Conservation (phyloP, 2,888 invertebrate species). For the Rosalia funebris region DNA sequence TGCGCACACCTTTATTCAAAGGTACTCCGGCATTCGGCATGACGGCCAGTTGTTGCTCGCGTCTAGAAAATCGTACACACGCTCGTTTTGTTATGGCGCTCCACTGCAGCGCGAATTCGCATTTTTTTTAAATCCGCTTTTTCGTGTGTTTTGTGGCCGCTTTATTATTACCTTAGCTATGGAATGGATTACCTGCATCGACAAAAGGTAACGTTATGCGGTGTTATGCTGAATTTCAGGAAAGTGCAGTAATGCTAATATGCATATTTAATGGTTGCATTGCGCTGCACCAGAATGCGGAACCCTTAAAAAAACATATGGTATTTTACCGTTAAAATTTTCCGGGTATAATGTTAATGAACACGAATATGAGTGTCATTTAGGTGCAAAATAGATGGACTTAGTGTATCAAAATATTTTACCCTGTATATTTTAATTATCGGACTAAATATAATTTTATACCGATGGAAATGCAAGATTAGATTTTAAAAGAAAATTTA, state of each 20-base stretch:
- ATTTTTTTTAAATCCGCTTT: slow-evolving; percentile 4
- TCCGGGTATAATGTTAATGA: too few relatives aligned
- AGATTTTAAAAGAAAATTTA: too few relatives aligned
- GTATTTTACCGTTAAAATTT: too few relatives aligned
- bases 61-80: slow-evolving; percentile 23
- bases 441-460: too few relatives aligned
- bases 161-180: slow-evolving; percentile 32
- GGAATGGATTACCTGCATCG: slow-evolving; percentile 52
- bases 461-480: too few relatives aligned
- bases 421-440: too few relatives aligned
- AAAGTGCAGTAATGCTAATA: too few relatives aligned
- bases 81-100: slow-evolving; percentile 19
- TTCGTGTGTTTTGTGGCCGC: slow-evolving; percentile 3
- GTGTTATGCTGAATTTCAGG: too few relatives aligned
- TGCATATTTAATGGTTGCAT: not conserved
- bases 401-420: too few relatives aligned
- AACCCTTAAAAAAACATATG: too few relatives aligned
- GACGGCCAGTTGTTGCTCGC: slow-evolving; percentile 46
- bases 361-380: too few relatives aligned
- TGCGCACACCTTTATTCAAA: slow-evolving; percentile 30
- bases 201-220: slow-evolving; percentile 43
- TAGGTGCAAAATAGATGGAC: too few relatives aligned
- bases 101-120: slow-evolving; percentile 15
- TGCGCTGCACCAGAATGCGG: not conserved
- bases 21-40: slow-evolving; percentile 22